Base-by-base conservation (phyloP, 2,113 vertebrate species). In the Elaphurus davidianus region DNA sequence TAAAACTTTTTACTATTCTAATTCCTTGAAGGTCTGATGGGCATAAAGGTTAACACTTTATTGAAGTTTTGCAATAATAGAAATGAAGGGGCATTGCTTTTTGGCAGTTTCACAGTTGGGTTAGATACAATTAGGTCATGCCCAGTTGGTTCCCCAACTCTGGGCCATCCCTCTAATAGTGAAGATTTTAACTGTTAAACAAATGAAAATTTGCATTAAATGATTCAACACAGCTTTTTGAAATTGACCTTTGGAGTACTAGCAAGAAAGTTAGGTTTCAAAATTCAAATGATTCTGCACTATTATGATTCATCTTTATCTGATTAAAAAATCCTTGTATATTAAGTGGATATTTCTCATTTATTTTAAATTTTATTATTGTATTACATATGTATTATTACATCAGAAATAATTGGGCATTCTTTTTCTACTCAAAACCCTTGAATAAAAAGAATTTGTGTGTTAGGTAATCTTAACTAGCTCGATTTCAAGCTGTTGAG, bases 291-390 rank as follows among this genome's bases (percentile, higher is more conserved):
- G 28, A 21, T 92, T 62, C 16, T 62, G 3, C n/a, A 21, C 52
- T 57, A 57, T 50, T 50, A 62, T 95, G 47, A 47, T 94, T 88
- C 5, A 55, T 45, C 33, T 91, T 59, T 88, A 90, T 82, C 12
- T 90, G 23, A 5, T 67, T 87, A 43, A 93, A 45, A 86, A 47
- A 54, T 47, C 85, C 17, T 11, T 67, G 3, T 43, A 81, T 10
- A 4, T 57, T 50, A 85, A 87, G 7, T 82, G n/a, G 28, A 9
- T 82, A 91, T 92, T 95, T 16, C 16, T 78, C 96, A 86, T 81
- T 88, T 10, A 81, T 59, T 98, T 95, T 82, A 83, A 95, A 64
- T 87, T 19, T n/a, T 92, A 64, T 84, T 74, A 82, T 79, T 76
- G 2, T 76, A 57, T 54, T 71, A 40, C 4, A 15, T 79, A 62